A percentile compares a stretch with the other conserved stretches of the same genome.
phyloP scores from a whole-genome alignment of 2,797 vertebrate species.

The Halcyon leucocephala region DNA sequence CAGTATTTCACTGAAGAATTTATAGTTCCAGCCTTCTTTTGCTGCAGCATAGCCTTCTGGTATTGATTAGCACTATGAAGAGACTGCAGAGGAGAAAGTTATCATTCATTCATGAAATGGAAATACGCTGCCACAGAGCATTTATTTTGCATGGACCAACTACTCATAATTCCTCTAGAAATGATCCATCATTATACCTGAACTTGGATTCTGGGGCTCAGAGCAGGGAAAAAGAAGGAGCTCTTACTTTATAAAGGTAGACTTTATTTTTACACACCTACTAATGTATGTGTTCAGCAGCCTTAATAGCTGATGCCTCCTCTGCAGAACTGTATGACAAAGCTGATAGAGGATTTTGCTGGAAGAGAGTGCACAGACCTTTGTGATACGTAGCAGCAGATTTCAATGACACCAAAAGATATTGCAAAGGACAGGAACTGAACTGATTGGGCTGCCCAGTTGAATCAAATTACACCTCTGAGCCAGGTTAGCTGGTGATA shows the following conservation, averaged over 20 bases:
- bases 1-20: not conserved
- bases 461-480: not conserved
- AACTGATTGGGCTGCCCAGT: not conserved
- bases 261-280: not conserved
- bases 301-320: not conserved
- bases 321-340: not conserved
- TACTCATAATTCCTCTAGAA: not conserved
- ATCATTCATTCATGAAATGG: not conserved
- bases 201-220: not conserved
- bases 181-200: not conserved
- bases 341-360: not conserved
- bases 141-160: not conserved
- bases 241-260: not conserved
- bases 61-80: not conserved
- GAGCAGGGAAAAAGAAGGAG: not conserved
- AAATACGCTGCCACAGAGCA: not conserved
- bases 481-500: not conserved
- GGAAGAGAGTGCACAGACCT: not conserved
- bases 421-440: not conserved
- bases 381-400: not conserved
- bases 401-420: not conserved
- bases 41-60: not conserved
- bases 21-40: not conserved
- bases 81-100: not conserved
- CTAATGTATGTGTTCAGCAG: not conserved